A percentile compares a stretch with the other conserved stretches of the same genome.
Evolutionary conservation across 2,113 vertebrate genomes (phyloP).

Genomic region (Brachirus orientalis): DNA sequence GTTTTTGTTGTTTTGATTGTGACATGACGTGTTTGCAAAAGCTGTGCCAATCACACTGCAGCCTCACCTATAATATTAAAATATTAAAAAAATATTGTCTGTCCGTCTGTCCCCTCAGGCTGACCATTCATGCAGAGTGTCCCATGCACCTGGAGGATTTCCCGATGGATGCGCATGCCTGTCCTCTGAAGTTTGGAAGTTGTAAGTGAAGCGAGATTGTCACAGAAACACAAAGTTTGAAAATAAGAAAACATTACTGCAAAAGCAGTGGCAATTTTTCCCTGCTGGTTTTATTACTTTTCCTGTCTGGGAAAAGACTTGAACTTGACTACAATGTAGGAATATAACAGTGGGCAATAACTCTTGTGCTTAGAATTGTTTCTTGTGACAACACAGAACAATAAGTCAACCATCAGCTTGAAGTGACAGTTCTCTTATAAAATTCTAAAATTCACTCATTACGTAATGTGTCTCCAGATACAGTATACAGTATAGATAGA

Average conservation of each 20-base stretch:
- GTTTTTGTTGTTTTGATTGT: too few relatives aligned
- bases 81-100: slow-evolving; percentile 17
- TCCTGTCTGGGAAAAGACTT: slow-evolving; percentile 16
- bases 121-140: slow-evolving; percentile 97
- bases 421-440: slow-evolving; percentile 7
- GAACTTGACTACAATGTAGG: slow-evolving; percentile 3
- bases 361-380: neutral
- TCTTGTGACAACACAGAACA: neutral
- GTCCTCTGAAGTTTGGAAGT: slow-evolving; percentile 98
- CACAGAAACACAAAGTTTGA: slow-evolving; percentile 17
- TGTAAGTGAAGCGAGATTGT: slow-evolving; percentile 85
- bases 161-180: slow-evolving; percentile 97
- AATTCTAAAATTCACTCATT: too few relatives aligned
- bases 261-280: slow-evolving; percentile 24
- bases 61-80: too few relatives aligned
- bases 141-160: slow-evolving; percentile 99
- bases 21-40: too few relatives aligned
- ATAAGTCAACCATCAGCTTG: neutral
- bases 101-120: slow-evolving; percentile 73
- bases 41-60: too few relatives aligned
- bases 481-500: too few relatives aligned
- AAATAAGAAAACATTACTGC: slow-evolving; percentile 14
- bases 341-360: neutral
- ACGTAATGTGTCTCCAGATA: neutral
- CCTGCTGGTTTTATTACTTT: slow-evolving; percentile 12